Evolutionary conservation across 2,888 invertebrate genomes (phyloP), one percentile per base, ranked within the genome.

Genomic region (Mythimna loreyi): DNA sequence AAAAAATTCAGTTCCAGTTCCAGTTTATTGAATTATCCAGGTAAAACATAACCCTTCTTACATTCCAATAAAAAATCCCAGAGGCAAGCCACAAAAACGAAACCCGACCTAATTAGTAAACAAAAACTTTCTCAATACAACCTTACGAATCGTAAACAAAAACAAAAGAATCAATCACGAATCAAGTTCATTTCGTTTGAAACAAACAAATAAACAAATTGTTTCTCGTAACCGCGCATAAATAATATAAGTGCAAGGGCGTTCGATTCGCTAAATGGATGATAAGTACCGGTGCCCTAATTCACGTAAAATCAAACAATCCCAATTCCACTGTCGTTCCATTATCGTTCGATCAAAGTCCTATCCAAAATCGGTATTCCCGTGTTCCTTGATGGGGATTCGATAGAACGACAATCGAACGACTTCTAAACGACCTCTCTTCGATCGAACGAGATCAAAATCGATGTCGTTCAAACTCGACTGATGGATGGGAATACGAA

Each of bases 231-330:
- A 80, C 58, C 63, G 71, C 28, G 52, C 59, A 53, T 78, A 71
- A 76, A 78, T 80, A 75, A 75, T 81, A 82, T 85, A 91, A 90
- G 88, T 91, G 90, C 92, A 90, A 91, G 91, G 91, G 89, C 90
- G 85, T 75, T 84, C 86, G 81, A 89, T 87, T 83, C 80, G 88
- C 88, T 91, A 92, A 91, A 89, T 86, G 85, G 83, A 86, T 85
- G 89, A 88, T 93, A 91, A 92, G 90, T 92, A 89, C 84, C 81
- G 86, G 79, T 75, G n/a, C n/a, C n/a, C n/a, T n/a, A n/a, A n/a
- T n/a, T n/a, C n/a, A n/a, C n/a, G n/a, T n/a, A n/a, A n/a, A n/a
- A n/a, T n/a, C n/a, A n/a, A n/a, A n/a, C n/a, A n/a, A n/a, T n/a
- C n/a, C n/a, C n/a, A n/a, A n/a, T n/a, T n/a, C n/a, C n/a, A n/a